Base-by-base conservation (phyloP, 1,140 invertebrate genomes). In the Drosophila nikananu region DNA sequence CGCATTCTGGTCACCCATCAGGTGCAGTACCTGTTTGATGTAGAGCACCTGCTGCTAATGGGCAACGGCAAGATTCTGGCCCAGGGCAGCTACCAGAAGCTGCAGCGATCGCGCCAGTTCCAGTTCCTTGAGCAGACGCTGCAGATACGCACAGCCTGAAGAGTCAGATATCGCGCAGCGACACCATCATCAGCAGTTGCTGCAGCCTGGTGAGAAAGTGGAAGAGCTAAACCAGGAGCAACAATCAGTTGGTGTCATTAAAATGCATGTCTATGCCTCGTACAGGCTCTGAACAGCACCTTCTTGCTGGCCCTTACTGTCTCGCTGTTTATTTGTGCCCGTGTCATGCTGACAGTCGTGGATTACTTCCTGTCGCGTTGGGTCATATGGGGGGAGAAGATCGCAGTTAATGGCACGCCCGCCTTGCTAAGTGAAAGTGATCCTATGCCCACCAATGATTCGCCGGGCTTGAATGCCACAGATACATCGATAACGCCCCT, bases 1-100 rank as follows among this genome's bases (percentile, higher is more conserved):
- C 96, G 93, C 0, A 96, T 96, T 44, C 92, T 99, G 25, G 97
- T 98, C 15, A 99, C 97, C 0, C 97, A 99, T 94, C 97, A 98
- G 91, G 93, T 98, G 32, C 97, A 98, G 77, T 97, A 97, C 87
- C 94, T 99, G 17, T 96, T 96, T 90, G 94, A 95, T 41, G 97
- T 97, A 1, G 95, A 97, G 86, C 95, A 95, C 83, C 92, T 95
- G 92, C 92, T 98, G 17, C 95, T 95, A 67, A 94, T 94, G 68
- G 94, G 94, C n/a, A 94, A 95, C 92, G 96, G 95, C 2, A 82
- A 78, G 23, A 81, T 94, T 17, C 54, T 93, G 12, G 91, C 91
- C 1, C 89, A 91, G 37, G 94, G 94, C 2, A 94, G 91, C 10
- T 94, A 93, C 55, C 86, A 92, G 27, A 76, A 94, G 12, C 37